Evolutionary conservation across 2,113 vertebrate species (phyloP).

Genomic region (Tichodroma muraria): DNA sequence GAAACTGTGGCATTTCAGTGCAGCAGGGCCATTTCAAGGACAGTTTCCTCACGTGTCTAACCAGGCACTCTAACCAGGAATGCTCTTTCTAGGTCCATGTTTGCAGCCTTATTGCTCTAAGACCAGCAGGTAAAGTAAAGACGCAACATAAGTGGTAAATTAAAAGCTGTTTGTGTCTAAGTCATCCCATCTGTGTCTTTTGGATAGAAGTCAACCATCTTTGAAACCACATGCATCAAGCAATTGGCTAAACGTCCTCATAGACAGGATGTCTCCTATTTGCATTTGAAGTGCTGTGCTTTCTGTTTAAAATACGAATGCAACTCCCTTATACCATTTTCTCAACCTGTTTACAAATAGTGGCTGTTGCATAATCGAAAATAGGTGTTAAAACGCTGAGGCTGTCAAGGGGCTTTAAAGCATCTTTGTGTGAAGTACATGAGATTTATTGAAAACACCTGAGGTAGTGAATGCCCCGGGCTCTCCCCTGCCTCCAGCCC

Average conservation of each 20-base stretch:
- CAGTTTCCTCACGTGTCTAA: not conserved
- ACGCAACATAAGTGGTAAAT: constrained; percentile 65
- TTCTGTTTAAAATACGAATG: constrained; percentile 69
- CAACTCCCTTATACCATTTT: constrained; percentile 60
- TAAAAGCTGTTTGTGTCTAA: constrained; percentile 75
- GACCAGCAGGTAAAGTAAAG: constrained; percentile 69
- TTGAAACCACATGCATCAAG: constrained; percentile 71
- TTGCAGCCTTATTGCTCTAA: constrained; percentile 35
- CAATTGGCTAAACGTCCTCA: constrained; percentile 69
- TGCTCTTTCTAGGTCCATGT: constrained; percentile 51
- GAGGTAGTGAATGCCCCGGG: not conserved
- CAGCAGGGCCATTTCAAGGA: not conserved
- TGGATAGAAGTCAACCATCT: constrained; percentile 70
- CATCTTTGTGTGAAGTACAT: constrained; percentile 1
- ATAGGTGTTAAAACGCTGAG: constrained; percentile 38
- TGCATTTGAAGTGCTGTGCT: constrained; percentile 67
- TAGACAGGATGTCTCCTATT: constrained; percentile 77
- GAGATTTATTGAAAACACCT: constrained; percentile 49
- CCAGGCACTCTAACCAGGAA: constrained; percentile 42
- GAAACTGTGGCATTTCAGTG: not conserved
- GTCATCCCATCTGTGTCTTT: constrained; percentile 76
- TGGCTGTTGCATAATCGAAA: constrained; percentile 29
- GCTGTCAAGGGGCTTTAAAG: constrained; percentile 49
- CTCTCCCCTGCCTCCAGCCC: constrained; percentile 12
- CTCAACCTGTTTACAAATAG: constrained; percentile 65